Evolutionary conservation across 1,140 invertebrate species (phyloP), one percentile per base, ranked within the genome.

Genomic region (Ips typographus): DNA sequence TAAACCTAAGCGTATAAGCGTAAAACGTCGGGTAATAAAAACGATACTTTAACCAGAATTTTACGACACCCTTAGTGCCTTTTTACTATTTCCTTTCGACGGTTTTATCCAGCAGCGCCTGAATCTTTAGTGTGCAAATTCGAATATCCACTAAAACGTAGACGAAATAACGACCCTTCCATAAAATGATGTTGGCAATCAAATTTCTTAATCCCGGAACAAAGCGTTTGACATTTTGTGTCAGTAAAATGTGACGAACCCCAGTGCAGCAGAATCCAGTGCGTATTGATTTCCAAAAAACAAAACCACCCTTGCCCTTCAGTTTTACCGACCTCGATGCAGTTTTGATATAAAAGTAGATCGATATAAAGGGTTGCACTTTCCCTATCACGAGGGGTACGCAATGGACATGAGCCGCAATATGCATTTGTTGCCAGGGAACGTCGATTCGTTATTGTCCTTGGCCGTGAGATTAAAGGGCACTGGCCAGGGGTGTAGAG

Each of bases 1-100:
- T 58, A 70, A 71, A 67, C 57, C 8, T 38, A 59, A 68, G 40
- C 70, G 58, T 62, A 68, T 70, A 66, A 73, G 71, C 73, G 68
- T 67, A 67, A 67, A 67, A 67, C 65, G 59, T 71, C 59, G 39
- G 69, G 59, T 68, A 73, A 75, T 75, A 75, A 75, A 75, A 75
- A 72, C 70, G 70, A 73, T 73, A 65, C 72, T 65, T 72, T 72
- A 75, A 73, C 70, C 70, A 68, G 62, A 58, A 73, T 47, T 75
- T 75, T 75, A 75, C 67, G 74, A 72, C 63, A 58, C 65, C 74
- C 74, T 75, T 73, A 73, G 74, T 73, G 71, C 70, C 53, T 73
- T 73, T 75, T 75, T 75, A 75, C 70, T 75, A 68, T 75, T 75
- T 70, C 61, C 69, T 72, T 75, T 65, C 69, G 61, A 69, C 70